phyloP scores from a whole-genome alignment of 2,888 invertebrate genomes.

The Antheraea yamamai region DNA sequence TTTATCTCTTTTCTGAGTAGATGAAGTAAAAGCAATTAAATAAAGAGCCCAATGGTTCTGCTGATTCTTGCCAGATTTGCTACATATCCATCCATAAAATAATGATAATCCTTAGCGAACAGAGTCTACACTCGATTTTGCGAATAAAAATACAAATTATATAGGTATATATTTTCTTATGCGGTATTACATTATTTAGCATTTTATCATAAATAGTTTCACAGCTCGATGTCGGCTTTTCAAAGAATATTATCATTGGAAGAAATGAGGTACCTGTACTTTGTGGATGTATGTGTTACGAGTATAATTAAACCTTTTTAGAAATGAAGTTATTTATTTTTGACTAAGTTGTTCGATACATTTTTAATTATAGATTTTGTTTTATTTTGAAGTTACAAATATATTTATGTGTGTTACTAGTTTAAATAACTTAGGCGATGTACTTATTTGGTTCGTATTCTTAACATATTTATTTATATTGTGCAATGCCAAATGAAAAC shows the following conservation, averaged over 20 bases:
- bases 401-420: slow-evolving; percentile 59
- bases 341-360: slow-evolving; percentile 52
- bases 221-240: slow-evolving; percentile 80
- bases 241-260: slow-evolving; percentile 78
- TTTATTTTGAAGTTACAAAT: slow-evolving; percentile 33
- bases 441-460: slow-evolving; percentile 54
- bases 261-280: slow-evolving; percentile 78
- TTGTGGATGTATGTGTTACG: slow-evolving; percentile 65
- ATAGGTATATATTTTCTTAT: slow-evolving; percentile 72
- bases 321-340: slow-evolving; percentile 50
- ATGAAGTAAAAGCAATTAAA: slow-evolving; percentile 57
- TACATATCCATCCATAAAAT: slow-evolving; percentile 77
- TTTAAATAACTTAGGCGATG: slow-evolving; percentile 46
- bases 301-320: slow-evolving; percentile 48
- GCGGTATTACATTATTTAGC: slow-evolving; percentile 72
- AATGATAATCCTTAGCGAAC: slow-evolving; percentile 64
- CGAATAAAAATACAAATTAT: slow-evolving; percentile 63
- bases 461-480: slow-evolving; percentile 61
- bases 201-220: slow-evolving; percentile 72
- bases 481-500: slow-evolving; percentile 62
- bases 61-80: slow-evolving; percentile 75
- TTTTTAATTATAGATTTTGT: slow-evolving; percentile 41
- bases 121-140: slow-evolving; percentile 65
- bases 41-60: slow-evolving; percentile 53
- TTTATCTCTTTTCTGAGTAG: slow-evolving; percentile 69